Percentiles rank a stretch among this genome's conserved stretches.
phyloP scores from a whole-genome alignment of 2,113 vertebrate species.

The Prunella fulvescens region DNA sequence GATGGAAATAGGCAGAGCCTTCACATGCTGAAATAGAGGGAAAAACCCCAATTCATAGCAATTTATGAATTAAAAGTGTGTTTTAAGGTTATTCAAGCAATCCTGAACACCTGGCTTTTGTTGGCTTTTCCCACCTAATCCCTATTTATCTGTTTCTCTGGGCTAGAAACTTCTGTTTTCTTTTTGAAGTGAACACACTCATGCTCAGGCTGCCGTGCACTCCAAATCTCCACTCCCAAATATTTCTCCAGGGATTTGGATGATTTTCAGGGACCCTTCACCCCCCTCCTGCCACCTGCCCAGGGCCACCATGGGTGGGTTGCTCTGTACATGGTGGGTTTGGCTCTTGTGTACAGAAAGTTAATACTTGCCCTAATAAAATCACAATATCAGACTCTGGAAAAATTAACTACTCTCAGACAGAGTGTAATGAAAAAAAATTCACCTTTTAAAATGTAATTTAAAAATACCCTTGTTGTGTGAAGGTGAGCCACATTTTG shows the following conservation, averaged over 20 bases:
- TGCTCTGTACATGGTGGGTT: fast-evolving
- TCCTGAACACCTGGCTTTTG: neutral
- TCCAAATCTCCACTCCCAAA: neutral
- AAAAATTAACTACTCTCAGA: neutral
- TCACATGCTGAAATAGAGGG: neutral
- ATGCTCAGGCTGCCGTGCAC: fast-evolving
- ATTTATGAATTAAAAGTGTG: neutral
- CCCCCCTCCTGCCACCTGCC: neutral
- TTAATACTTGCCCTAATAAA: neutral
- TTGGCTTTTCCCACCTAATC: neutral
- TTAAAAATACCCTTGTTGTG: fast-evolving
- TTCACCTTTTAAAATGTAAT: neutral
- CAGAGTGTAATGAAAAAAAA: neutral
- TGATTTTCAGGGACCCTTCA: fast-evolving
- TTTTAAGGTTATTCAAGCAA: neutral
- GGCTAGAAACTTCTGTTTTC: neutral
- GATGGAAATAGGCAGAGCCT: neutral
- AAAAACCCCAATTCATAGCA: neutral
- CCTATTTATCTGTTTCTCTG: neutral
- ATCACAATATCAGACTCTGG: neutral
- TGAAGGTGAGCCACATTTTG: neutral
- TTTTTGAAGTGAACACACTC: fast-evolving
- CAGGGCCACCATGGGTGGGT: fast-evolving
- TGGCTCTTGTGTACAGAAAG: neutral
- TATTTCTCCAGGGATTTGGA: neutral